Conservation (phyloP, 37 sponge, comb jelly and placozoan genomes). For the Hormiphora californensis region DNA sequence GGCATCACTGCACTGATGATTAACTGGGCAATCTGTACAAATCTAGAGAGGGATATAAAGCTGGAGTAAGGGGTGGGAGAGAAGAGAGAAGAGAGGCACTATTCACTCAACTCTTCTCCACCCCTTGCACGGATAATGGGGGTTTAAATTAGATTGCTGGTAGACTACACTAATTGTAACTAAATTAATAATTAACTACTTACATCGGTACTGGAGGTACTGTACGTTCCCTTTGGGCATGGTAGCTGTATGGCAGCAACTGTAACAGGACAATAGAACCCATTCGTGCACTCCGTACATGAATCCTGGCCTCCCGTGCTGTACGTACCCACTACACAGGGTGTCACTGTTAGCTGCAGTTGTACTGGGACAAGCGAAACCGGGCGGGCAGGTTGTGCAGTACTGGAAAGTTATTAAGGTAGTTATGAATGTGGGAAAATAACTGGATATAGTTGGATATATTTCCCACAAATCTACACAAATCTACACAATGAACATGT, state of each 20-base stretch:
- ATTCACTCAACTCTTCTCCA: too few species aligned
- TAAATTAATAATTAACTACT: too few species aligned
- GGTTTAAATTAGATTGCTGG: too few species aligned
- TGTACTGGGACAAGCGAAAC: conserved; percentile 17
- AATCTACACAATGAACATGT: not conserved
- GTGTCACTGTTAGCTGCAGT: not conserved
- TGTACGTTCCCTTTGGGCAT: conserved; percentile 56
- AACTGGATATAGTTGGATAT: not conserved
- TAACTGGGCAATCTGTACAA: conserved; percentile 53
- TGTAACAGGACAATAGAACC: conserved; percentile 30
- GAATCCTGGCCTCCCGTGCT: conserved; percentile 22
- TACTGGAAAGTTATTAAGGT: too few species aligned
- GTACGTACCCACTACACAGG: conserved; percentile 22
- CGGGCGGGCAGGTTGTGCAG: conserved; percentile 23
- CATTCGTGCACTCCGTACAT: conserved; percentile 3
- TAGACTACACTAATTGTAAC: too few species aligned
- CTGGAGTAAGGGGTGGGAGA: too few species aligned
- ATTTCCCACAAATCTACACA: not conserved
- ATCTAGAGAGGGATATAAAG: not conserved
- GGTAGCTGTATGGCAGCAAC: conserved; percentile 50
- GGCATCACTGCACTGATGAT: conserved; percentile 28
- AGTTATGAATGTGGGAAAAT: not conserved
- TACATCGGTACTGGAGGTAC: not conserved
- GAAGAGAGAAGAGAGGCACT: too few species aligned
- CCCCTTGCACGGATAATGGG: too few species aligned